Conservation (phyloP, 1,140 invertebrate species). For the Brachionus rotundiformis region DNA sequence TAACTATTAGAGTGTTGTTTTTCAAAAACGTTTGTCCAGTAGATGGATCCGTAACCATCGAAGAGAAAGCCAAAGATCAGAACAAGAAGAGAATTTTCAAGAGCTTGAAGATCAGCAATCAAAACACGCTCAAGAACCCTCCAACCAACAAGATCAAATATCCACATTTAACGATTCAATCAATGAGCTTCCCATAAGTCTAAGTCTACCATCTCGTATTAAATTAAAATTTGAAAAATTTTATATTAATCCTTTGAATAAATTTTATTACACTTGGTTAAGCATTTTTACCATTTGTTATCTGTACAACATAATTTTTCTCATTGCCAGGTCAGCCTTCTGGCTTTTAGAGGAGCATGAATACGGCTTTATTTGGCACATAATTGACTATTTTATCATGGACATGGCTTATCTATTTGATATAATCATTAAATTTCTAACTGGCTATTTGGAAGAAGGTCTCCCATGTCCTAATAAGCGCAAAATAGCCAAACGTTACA, state of each 20-base stretch:
- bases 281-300: constrained; percentile 80
- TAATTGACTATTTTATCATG: constrained; percentile 77
- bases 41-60: constrained; percentile 16
- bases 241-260: constrained; percentile 66
- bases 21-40: background rate
- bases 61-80: background rate
- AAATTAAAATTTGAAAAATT: constrained; percentile 54
- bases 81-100: background rate
- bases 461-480: constrained; percentile 79
- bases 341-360: constrained; percentile 78
- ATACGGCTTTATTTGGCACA: constrained; percentile 72
- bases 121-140: background rate
- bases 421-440: constrained; percentile 77
- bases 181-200: background rate
- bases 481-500: constrained; percentile 77
- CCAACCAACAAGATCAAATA: background rate
- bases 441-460: constrained; percentile 77
- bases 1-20: background rate
- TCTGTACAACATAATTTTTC: constrained; percentile 87
- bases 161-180: background rate
- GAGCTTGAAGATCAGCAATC: background rate
- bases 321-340: constrained; percentile 85
- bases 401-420: constrained; percentile 84
- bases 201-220: constrained; percentile 16
- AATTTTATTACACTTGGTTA: constrained; percentile 76